These are phyloP conservation scores for Spodoptera exigua DNA, from an alignment of 2,888 invertebrate genomes.

Conservation along the genomic window DNA sequence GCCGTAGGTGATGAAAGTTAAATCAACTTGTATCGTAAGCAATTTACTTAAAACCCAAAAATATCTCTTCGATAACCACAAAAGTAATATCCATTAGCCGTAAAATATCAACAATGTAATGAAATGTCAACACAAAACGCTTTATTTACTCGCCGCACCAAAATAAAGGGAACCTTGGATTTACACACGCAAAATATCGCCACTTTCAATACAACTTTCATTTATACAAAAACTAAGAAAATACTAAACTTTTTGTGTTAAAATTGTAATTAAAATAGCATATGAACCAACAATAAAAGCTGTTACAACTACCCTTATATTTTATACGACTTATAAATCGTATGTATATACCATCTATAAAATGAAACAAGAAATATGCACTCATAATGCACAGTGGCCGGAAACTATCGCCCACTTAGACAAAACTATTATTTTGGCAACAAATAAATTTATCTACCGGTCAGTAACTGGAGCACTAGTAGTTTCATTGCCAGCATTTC, in stretches of 20 bases:
- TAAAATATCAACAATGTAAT: conserved; percentile 11
- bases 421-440: conserved; percentile 53
- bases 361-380: conserved; percentile 25
- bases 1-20: not conserved
- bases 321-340: conserved; percentile 39
- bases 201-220: conserved; percentile 43
- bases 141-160: conserved; percentile 19
- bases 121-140: conserved; percentile 15
- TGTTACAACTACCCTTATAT: not conserved
- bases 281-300: conserved; percentile 2
- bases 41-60: conserved; percentile 5
- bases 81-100: conserved; percentile 1
- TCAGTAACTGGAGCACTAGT: conserved; percentile 61
- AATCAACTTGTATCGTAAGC: not conserved
- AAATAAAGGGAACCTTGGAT: conserved; percentile 36
- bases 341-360: conserved; percentile 11
- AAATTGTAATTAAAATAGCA: too few relatives aligned
- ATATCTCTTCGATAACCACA: not conserved
- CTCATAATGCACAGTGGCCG: conserved; percentile 55
- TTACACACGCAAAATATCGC: conserved; percentile 26
- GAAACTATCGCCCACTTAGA: conserved; percentile 55
- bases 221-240: conserved; percentile 24
- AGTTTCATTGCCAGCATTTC: conserved; percentile 77
- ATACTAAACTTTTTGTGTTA: too few relatives aligned
- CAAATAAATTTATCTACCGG: conserved; percentile 51